A percentile compares a stretch with the other conserved stretches of the same genome.
phyloP scores from a whole-genome alignment of 1,140 invertebrate genomes.

The Drosophila elegans region DNA sequence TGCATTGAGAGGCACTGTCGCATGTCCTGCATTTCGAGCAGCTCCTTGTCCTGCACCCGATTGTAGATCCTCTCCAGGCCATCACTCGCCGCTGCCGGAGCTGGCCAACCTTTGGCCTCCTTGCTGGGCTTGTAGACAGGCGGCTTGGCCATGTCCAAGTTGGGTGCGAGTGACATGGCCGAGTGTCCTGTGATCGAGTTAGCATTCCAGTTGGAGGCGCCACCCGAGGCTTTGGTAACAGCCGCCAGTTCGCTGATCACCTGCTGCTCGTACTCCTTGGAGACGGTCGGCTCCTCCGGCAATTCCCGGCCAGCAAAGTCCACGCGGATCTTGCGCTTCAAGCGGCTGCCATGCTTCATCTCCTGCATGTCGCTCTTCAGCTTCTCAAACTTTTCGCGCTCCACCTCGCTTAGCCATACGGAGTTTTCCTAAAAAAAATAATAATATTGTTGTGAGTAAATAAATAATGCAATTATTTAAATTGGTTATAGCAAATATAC shows the following conservation, averaged over 20 bases:
- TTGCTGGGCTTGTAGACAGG: conserved; percentile 37
- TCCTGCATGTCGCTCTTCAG: conserved; percentile 90
- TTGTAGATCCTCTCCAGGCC: conserved; percentile 75
- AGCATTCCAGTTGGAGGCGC: not conserved
- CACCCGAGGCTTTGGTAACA: conserved; percentile 36
- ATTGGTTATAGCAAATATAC: too few species aligned
- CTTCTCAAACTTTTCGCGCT: conserved; percentile 89
- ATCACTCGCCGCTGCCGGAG: conserved; percentile 29
- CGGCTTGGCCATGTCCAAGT: conserved; percentile 52
- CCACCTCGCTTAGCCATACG: conserved; percentile 91
- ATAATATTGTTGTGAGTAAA: too few species aligned
- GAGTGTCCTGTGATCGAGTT: conserved; percentile 49
- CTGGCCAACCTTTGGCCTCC: conserved; percentile 30
- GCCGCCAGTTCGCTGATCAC: conserved; percentile 84
- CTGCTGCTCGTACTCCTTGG: conserved; percentile 86
- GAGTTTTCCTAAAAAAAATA: conserved; percentile 86
- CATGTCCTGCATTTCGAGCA: conserved; percentile 94
- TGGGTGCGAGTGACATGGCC: conserved; percentile 41
- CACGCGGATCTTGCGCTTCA: conserved; percentile 90
- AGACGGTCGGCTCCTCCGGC: conserved; percentile 85
- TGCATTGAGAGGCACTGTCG: conserved; percentile 97
- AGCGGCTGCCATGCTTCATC: conserved; percentile 89
- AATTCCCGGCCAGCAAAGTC: conserved; percentile 92
- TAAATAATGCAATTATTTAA: too few species aligned
- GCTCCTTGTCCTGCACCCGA: conserved; percentile 92